Evolutionary conservation across 2,888 invertebrate species (phyloP).

Genomic region (Biston stratarius): DNA sequence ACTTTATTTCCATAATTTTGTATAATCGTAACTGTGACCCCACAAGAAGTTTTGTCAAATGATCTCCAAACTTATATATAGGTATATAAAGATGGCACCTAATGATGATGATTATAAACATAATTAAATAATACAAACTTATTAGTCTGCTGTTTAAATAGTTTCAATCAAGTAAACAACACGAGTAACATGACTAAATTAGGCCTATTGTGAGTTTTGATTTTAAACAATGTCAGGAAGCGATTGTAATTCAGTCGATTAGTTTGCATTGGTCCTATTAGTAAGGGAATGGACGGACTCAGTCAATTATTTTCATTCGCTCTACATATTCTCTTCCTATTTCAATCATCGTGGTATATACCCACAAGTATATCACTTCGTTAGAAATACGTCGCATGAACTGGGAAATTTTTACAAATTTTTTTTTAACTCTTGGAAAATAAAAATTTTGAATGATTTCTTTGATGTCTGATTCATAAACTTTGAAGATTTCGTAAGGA

Average conservation of each 20-base stretch:
- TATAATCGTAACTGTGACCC: no score
- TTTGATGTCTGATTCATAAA: constrained; percentile 31
- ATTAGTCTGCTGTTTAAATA: constrained; percentile 9
- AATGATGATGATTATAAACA: no score
- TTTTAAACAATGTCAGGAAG: constrained; percentile 69
- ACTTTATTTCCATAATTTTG: no score
- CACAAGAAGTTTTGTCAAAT: no score
- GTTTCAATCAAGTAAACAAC: constrained; percentile 9
- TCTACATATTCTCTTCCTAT: constrained; percentile 34
- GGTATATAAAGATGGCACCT: no score
- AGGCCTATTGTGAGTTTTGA: constrained; percentile 54
- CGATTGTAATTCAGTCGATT: constrained; percentile 61
- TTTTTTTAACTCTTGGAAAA: background rate
- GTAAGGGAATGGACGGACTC: constrained; percentile 46
- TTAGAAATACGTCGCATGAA: background rate
- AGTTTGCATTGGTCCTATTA: constrained; percentile 53
- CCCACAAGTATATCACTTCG: background rate
- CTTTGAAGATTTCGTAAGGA: constrained; percentile 6
- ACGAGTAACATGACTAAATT: constrained; percentile 13
- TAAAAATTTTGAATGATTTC: constrained; percentile 39
- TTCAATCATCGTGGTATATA: constrained; percentile 3
- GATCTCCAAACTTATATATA: no score
- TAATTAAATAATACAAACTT: constrained; percentile 9
- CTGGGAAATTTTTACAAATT: background rate
- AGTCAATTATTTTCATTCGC: constrained; percentile 48